Percentiles rank a stretch among this genome's conserved stretches.
phyloP scores from a whole-genome alignment of 2,888 invertebrate species.

The Diadromus collaris region DNA sequence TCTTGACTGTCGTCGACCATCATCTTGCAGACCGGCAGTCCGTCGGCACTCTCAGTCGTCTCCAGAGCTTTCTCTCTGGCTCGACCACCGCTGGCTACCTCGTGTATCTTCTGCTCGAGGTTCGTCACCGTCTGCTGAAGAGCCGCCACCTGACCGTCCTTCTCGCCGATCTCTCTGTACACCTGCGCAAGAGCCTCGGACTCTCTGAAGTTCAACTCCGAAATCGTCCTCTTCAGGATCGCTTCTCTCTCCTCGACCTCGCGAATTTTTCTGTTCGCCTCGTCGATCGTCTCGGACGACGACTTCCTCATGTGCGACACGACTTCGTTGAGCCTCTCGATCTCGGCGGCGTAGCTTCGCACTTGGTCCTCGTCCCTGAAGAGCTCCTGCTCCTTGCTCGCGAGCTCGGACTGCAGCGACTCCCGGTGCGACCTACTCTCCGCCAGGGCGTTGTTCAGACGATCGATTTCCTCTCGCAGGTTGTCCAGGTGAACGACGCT shows the following conservation, averaged over 20 bases:
- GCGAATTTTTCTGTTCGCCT: constrained; percentile 22
- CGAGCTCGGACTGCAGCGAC: constrained; percentile 47
- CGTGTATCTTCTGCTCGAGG: constrained; percentile 57
- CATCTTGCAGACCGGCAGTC: constrained; percentile 5
- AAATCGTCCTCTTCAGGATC: constrained; percentile 42
- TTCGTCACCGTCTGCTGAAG: constrained; percentile 65
- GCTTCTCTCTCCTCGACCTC: constrained; percentile 53
- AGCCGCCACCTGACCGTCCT: constrained; percentile 62
- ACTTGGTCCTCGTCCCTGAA: constrained; percentile 38
- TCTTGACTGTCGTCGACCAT: constrained; percentile 43
- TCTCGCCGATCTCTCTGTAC: constrained; percentile 59
- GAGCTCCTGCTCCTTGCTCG: constrained; percentile 49
- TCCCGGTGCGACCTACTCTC: constrained; percentile 49
- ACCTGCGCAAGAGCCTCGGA: constrained; percentile 46
- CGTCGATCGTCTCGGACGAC: constrained; percentile 35
- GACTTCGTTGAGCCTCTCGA: constrained; percentile 43
- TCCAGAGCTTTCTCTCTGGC: constrained; percentile 17
- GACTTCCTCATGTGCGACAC: constrained; percentile 35
- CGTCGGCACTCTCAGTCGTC: background rate
- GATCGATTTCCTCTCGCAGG: constrained; percentile 50
- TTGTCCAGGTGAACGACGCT: constrained; percentile 11
- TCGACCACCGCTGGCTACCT: constrained; percentile 17
- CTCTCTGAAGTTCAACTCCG: constrained; percentile 49
- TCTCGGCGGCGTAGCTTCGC: constrained; percentile 30
- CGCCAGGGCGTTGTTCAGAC: constrained; percentile 34